Percentiles rank a stretch among this genome's conserved stretches.
Conservation (phyloP, 2,888 invertebrate genomes). For the Mythimna pallens region DNA sequence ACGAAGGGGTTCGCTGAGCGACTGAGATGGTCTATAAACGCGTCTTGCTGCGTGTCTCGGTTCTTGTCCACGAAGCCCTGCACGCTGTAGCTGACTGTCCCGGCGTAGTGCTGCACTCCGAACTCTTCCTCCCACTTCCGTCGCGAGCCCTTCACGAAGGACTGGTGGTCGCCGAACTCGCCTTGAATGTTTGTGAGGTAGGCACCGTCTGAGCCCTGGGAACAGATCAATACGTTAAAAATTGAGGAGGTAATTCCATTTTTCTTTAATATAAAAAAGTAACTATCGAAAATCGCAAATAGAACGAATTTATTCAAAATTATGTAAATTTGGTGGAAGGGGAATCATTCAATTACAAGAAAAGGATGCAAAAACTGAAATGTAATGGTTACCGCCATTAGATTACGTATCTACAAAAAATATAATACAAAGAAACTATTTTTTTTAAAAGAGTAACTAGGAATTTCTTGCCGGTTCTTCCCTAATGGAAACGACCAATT, state of each 20-base stretch:
- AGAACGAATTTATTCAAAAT: too few species aligned
- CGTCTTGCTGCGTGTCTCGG: conserved; percentile 97
- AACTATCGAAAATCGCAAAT: too few species aligned
- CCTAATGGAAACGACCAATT: too few species aligned
- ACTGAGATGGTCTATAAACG: conserved; percentile 97
- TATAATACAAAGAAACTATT: too few species aligned
- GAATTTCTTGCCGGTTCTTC: too few species aligned
- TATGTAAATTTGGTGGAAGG: too few species aligned
- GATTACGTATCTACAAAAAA: too few species aligned
- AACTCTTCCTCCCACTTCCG: conserved; percentile 97
- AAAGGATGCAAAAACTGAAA: too few species aligned
- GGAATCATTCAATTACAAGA: too few species aligned
- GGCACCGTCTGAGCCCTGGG: conserved; percentile 95
- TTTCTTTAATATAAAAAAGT: neutral
- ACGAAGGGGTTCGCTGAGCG: conserved; percentile 96
- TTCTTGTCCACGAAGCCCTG: conserved; percentile 97
- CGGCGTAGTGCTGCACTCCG: conserved; percentile 97
- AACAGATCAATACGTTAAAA: neutral
- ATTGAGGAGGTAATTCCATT: neutral
- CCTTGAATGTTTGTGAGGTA: conserved; percentile 96
- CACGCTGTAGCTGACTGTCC: conserved; percentile 95
- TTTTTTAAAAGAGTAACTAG: too few species aligned
- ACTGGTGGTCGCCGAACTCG: conserved; percentile 95
- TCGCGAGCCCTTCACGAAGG: conserved; percentile 96
- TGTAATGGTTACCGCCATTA: too few species aligned